phyloP scores from a whole-genome alignment of 2,113 vertebrate species.

The Telmatochromis sp. region DNA sequence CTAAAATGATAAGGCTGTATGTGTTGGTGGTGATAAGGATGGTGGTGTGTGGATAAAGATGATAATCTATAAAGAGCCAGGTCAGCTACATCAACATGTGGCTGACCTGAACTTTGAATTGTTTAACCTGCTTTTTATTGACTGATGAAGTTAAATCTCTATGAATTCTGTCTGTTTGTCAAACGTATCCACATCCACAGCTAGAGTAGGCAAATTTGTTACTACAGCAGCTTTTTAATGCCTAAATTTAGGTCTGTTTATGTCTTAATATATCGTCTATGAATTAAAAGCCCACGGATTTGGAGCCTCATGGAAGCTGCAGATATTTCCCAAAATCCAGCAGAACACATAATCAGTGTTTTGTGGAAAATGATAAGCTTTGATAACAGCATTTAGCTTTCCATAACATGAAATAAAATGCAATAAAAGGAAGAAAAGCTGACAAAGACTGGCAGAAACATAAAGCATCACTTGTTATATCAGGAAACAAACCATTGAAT shows the following conservation, averaged over 20 bases:
- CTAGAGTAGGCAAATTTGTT: neutral
- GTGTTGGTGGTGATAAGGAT: neutral
- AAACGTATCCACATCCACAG: neutral
- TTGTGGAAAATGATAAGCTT: neutral
- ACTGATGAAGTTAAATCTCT: neutral
- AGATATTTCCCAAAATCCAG: neutral
- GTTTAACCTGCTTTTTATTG: neutral
- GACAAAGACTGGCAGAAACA: neutral
- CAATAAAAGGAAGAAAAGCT: neutral
- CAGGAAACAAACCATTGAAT: neutral
- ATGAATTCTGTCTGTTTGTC: neutral
- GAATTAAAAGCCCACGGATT: neutral
- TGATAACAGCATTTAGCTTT: neutral
- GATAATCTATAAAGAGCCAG: neutral
- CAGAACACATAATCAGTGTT: neutral
- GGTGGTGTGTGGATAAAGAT: neutral
- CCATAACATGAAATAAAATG: neutral
- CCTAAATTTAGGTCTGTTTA: neutral
- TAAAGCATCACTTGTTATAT: neutral
- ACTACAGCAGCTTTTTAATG: neutral
- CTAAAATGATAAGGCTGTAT: neutral
- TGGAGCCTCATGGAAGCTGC: neutral
- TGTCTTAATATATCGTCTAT: neutral
- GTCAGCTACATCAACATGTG: neutral
- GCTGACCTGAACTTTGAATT: neutral